These are phyloP conservation scores for Ivindomyrus marchei DNA, from an alignment of 2,113 vertebrate species.

Conservation along the genomic window DNA sequence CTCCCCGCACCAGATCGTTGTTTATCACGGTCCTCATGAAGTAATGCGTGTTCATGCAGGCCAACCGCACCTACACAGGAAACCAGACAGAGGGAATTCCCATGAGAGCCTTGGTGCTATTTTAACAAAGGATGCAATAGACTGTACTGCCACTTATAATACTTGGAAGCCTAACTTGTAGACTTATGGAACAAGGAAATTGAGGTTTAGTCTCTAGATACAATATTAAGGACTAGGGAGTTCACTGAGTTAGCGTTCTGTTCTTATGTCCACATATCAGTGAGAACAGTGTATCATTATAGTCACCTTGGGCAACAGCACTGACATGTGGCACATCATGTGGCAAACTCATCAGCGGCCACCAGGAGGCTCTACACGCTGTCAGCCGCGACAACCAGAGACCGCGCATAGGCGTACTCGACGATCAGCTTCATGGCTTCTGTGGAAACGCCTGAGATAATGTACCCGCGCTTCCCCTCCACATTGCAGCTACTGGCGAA, in stretches of 20 bases:
- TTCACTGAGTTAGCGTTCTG: neutral
- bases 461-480: too few relatives aligned
- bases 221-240: neutral
- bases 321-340: neutral
- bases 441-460: too few relatives aligned
- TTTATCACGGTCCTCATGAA: conserved; percentile 25
- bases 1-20: conserved; percentile 17
- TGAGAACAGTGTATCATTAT: neutral
- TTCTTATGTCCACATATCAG: neutral
- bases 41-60: neutral
- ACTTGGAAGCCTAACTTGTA: too few relatives aligned
- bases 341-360: too few relatives aligned
- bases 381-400: too few relatives aligned
- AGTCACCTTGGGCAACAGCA: neutral
- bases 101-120: neutral
- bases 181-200: neutral
- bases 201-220: too few relatives aligned
- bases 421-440: too few relatives aligned
- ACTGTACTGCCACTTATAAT: too few relatives aligned
- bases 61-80: neutral
- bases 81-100: neutral
- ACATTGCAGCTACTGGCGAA: too few relatives aligned
- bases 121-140: neutral
- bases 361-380: too few relatives aligned
- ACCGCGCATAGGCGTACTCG: too few relatives aligned